A percentile compares a stretch with the other conserved stretches of the same genome.
Evolutionary conservation across 2,888 invertebrate genomes (phyloP).

Genomic region (Luperina nickerlii): DNA sequence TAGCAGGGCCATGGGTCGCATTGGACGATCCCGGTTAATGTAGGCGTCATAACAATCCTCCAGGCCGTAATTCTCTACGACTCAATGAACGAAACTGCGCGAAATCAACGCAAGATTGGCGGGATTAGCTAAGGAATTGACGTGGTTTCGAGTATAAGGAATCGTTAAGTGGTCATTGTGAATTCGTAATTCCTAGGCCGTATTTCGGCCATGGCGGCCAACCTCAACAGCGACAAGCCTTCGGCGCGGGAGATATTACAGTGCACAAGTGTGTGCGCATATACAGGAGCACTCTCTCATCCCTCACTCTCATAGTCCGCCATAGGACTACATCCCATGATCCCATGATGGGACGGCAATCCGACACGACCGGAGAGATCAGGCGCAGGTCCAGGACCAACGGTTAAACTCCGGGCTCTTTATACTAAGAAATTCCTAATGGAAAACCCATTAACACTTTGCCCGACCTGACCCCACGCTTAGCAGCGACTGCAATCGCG

Average conservation of each 20-base stretch:
- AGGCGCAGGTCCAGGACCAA: neutral
- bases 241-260: neutral
- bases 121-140: no score
- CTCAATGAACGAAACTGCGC: no score
- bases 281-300: neutral
- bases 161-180: no score
- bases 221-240: neutral
- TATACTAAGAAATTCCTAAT: neutral
- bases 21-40: no score
- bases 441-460: neutral
- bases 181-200: neutral
- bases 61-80: no score
- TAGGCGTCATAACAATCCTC: neutral
- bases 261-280: neutral
- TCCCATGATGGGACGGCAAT: neutral
- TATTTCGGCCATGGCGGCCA: neutral
- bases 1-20: neutral
- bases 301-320: neutral
- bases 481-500: neutral
- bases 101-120: no score
- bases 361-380: neutral
- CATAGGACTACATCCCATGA: no score
- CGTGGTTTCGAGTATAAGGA: no score
- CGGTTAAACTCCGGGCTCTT: neutral
- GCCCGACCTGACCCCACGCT: neutral